phyloP scores from a whole-genome alignment of 2,113 vertebrate genomes.

The Odocoileus hemionus region DNA sequence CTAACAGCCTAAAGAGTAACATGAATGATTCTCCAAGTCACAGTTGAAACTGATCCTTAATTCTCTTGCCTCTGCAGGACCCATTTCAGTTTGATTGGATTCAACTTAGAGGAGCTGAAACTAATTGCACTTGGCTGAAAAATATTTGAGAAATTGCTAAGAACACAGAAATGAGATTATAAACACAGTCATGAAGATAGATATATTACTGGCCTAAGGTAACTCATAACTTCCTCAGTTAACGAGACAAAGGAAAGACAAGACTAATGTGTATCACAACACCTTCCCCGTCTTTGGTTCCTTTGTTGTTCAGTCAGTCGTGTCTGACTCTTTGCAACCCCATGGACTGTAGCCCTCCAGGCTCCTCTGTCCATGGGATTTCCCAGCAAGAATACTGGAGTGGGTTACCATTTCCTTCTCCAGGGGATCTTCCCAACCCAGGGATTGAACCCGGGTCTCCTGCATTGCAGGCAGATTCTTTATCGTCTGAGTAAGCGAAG shows the following conservation, averaged over 20 bases:
- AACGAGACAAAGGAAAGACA: background rate
- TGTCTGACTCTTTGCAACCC: background rate
- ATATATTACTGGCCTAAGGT: background rate
- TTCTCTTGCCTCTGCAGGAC: background rate
- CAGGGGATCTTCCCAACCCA: background rate
- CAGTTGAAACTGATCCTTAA: background rate
- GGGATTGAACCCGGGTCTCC: background rate
- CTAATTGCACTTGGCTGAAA: background rate
- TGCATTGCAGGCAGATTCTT: background rate
- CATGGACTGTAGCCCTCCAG: background rate
- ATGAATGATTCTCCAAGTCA: background rate
- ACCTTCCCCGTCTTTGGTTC: background rate
- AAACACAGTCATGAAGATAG: background rate
- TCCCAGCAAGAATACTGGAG: background rate
- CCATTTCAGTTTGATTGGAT: background rate
- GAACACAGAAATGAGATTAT: background rate
- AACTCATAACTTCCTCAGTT: background rate
- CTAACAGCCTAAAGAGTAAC: background rate
- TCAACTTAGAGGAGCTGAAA: background rate
- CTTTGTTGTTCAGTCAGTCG: background rate
- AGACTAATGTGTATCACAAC: background rate
- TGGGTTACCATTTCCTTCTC: background rate
- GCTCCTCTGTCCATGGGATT: background rate
- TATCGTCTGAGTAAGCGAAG: background rate
- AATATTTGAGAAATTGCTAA: background rate